Conservation (phyloP, 2,888 invertebrate genomes). For the Petrolisthes manimaculis region DNA sequence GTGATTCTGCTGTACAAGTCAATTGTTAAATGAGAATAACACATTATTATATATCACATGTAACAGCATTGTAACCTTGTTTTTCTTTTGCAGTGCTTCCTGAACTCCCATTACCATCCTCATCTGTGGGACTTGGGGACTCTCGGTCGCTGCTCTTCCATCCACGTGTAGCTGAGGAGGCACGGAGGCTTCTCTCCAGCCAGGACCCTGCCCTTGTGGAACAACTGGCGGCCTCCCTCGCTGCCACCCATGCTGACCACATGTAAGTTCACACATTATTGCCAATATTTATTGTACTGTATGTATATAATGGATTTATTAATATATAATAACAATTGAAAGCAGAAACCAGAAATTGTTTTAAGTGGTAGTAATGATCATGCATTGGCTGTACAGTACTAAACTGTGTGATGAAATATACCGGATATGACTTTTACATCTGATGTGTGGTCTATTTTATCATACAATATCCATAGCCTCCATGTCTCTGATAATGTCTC, state of each 20-base stretch:
- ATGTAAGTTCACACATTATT: slow-evolving; percentile 75
- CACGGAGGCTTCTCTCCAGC: slow-evolving; percentile 87
- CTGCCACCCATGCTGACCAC: slow-evolving; percentile 92
- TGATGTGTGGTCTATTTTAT: too few species aligned
- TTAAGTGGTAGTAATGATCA: too few species aligned
- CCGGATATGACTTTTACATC: too few species aligned
- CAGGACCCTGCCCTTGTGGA: slow-evolving; percentile 87
- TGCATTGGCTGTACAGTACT: too few species aligned
- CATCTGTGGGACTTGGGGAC: slow-evolving; percentile 87
- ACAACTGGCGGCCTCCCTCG: slow-evolving; percentile 87
- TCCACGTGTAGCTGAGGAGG: slow-evolving; percentile 93
- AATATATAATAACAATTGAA: neutral
- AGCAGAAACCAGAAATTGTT: too few species aligned
- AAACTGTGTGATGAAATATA: too few species aligned
- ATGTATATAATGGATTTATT: neutral
- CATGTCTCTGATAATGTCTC: too few species aligned
- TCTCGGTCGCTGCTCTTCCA: slow-evolving; percentile 92
- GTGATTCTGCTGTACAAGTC: neutral
- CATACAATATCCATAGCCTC: too few species aligned
- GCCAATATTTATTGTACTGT: slow-evolving; percentile 35
- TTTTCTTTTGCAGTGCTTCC: slow-evolving; percentile 81
- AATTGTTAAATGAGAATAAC: neutral
- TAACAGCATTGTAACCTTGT: neutral
- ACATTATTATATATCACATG: neutral
- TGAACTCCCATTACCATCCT: slow-evolving; percentile 95